Percentiles rank a stretch among this genome's conserved stretches.
Conservation (phyloP, 2,888 invertebrate genomes). For the Chymomyza procnemis region DNA sequence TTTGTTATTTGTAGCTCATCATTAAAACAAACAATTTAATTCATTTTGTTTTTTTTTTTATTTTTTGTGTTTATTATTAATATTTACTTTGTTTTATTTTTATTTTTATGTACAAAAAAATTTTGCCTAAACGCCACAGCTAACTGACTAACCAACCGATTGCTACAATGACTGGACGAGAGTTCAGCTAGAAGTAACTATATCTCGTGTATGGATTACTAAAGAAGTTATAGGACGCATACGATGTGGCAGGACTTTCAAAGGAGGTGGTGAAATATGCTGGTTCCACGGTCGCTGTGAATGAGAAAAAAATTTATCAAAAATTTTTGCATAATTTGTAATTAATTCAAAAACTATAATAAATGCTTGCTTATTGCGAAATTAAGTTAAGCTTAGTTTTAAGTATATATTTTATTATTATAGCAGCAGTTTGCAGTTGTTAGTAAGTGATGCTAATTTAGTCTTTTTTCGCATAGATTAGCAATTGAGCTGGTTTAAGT, state of each 20-base stretch:
- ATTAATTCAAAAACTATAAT: too few species aligned
- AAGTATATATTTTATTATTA: too few species aligned
- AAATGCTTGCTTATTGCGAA: background rate
- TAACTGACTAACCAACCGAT: constrained; percentile 52
- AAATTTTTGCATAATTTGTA: too few species aligned
- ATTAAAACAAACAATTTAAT: constrained; percentile 2
- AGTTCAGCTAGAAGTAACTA: constrained; percentile 57
- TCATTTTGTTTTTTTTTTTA: background rate
- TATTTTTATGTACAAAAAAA: constrained; percentile 30
- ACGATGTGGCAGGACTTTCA: constrained; percentile 66
- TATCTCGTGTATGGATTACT: constrained; percentile 69
- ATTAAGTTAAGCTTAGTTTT: too few species aligned
- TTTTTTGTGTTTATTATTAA: constrained; percentile 1
- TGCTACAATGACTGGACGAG: constrained; percentile 41
- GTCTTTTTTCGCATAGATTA: too few species aligned
- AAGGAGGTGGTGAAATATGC: constrained; percentile 61
- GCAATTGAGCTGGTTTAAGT: too few species aligned
- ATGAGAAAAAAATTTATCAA: constrained; percentile 19
- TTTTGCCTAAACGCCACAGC: constrained; percentile 56
- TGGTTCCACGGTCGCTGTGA: constrained; percentile 51
- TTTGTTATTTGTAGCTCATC: constrained; percentile 1
- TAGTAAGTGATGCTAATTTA: too few species aligned
- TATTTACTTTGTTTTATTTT: constrained; percentile 47
- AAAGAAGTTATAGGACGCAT: constrained; percentile 71
- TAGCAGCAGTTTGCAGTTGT: too few species aligned